Percentiles rank a stretch among this genome's conserved stretches.
Conservation (phyloP, 2,888 invertebrate species). For the Drosophila longiperda region DNA sequence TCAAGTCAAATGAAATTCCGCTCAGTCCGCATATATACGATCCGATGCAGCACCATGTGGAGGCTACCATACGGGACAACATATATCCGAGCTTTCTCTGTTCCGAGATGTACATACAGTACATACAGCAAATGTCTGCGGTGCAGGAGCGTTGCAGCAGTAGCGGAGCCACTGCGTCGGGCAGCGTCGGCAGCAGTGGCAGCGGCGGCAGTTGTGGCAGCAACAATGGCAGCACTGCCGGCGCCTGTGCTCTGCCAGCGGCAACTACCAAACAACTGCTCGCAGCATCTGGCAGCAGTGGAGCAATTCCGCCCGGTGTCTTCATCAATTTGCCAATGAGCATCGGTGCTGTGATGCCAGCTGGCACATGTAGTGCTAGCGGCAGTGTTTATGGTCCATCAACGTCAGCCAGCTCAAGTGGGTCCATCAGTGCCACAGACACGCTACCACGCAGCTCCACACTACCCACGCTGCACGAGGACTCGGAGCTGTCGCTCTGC, state of each 20-base stretch:
- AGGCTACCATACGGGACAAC: slow-evolving; percentile 92
- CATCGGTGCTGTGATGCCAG: slow-evolving; percentile 57
- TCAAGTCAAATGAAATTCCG: slow-evolving; percentile 89
- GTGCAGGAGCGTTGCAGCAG: slow-evolving; percentile 85
- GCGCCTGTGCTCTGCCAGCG: slow-evolving; percentile 64
- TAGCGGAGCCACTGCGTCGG: slow-evolving; percentile 73
- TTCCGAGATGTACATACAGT: slow-evolving; percentile 95
- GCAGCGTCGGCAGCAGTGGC: slow-evolving; percentile 74
- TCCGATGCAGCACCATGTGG: slow-evolving; percentile 91
- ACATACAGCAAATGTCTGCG: slow-evolving; percentile 89
- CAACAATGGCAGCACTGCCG: slow-evolving; percentile 61
- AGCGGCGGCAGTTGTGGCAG: slow-evolving; percentile 78
- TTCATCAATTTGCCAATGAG: slow-evolving; percentile 77
- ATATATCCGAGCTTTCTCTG: slow-evolving; percentile 97
- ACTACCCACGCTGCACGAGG: slow-evolving; percentile 94
- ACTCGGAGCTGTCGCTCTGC: slow-evolving; percentile 88
- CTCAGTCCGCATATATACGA: slow-evolving; percentile 93
- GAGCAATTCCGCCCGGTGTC: slow-evolving; percentile 65
- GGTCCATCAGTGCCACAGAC: slow-evolving; percentile 84
- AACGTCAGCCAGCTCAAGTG: slow-evolving; percentile 85
- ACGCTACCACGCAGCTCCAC: slow-evolving; percentile 86
- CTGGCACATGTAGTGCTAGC: slow-evolving; percentile 83
- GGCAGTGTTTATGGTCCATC: slow-evolving; percentile 85
- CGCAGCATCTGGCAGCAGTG: slow-evolving; percentile 26
- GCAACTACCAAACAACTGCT: slow-evolving; percentile 55